Conservation (phyloP, 1,140 invertebrate genomes). For the Parapsyche elsis region DNA sequence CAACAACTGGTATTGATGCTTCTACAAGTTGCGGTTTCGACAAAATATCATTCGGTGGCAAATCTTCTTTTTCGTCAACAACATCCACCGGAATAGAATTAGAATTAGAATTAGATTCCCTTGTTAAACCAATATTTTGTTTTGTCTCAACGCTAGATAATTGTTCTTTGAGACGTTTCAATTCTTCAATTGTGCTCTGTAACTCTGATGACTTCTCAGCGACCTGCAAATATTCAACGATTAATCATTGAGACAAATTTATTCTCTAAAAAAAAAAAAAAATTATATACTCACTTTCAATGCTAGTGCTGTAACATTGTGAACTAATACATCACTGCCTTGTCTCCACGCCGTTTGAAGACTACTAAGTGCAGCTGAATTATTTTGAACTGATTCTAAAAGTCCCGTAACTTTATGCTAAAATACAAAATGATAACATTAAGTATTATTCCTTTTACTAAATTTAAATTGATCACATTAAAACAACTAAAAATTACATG, state of each 20-base stretch:
- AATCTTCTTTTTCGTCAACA: constrained; percentile 18
- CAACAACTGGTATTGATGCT: neutral
- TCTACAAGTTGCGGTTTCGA: neutral
- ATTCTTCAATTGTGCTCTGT: constrained; percentile 42
- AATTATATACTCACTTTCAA: constrained; percentile 46
- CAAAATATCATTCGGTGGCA: neutral
- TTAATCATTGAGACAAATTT: constrained; percentile 7
- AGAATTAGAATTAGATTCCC: neutral
- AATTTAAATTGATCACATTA: neutral
- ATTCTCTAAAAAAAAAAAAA: no score
- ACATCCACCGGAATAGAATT: constrained; percentile 28
- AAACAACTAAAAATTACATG: constrained; percentile 59
- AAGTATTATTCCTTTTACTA: neutral
- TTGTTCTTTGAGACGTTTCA: constrained; percentile 45
- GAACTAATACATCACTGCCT: constrained; percentile 44
- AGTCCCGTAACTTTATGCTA: constrained; percentile 50
- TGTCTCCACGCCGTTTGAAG: constrained; percentile 53
- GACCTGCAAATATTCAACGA: constrained; percentile 30
- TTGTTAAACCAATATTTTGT: neutral
- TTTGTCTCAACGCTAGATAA: constrained; percentile 23
- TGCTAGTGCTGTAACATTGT: constrained; percentile 44
- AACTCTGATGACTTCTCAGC: constrained; percentile 50
- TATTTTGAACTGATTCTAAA: constrained; percentile 54
- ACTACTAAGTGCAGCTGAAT: constrained; percentile 52
- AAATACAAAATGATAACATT: constrained; percentile 36